phyloP scores from a whole-genome alignment of 2,888 invertebrate genomes.

The Cartodere bifasciata region DNA sequence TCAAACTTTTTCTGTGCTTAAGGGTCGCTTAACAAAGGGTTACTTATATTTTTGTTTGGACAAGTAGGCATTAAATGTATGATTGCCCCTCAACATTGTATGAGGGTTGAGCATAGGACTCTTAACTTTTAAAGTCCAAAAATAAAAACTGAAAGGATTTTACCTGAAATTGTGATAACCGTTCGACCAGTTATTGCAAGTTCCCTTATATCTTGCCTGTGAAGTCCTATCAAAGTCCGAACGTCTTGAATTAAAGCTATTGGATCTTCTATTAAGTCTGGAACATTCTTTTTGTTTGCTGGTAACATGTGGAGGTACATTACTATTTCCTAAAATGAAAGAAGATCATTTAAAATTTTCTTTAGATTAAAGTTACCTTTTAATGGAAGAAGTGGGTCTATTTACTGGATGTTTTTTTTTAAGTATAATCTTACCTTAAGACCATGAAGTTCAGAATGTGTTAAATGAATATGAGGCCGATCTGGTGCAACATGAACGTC shows the following conservation, averaged over 20 bases:
- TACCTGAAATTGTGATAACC: slow-evolving; percentile 48
- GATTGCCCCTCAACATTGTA: too few species aligned
- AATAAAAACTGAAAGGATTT: too few species aligned
- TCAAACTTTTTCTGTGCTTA: too few species aligned
- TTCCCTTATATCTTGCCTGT: slow-evolving; percentile 74
- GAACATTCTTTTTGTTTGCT: slow-evolving; percentile 80
- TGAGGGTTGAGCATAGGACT: slow-evolving; percentile 1
- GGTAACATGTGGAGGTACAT: slow-evolving; percentile 85
- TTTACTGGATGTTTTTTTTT: background rate
- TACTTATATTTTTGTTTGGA: too few species aligned
- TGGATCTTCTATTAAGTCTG: slow-evolving; percentile 79
- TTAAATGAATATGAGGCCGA: slow-evolving; percentile 58
- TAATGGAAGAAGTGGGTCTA: too few species aligned
- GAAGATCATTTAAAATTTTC: slow-evolving; percentile 2
- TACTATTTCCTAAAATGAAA: slow-evolving; percentile 57
- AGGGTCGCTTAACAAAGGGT: too few species aligned
- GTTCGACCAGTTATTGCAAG: slow-evolving; percentile 74
- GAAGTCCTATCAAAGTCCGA: slow-evolving; percentile 75
- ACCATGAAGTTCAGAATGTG: slow-evolving; percentile 68
- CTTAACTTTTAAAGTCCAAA: slow-evolving; percentile 2
- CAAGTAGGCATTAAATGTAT: too few species aligned
- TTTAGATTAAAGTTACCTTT: too few species aligned
- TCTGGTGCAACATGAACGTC: slow-evolving; percentile 33
- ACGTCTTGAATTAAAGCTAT: slow-evolving; percentile 83
- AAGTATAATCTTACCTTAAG: slow-evolving; percentile 50